Conservation (phyloP, 2,797 vertebrate species). For the Cichlasoma orientale region DNA sequence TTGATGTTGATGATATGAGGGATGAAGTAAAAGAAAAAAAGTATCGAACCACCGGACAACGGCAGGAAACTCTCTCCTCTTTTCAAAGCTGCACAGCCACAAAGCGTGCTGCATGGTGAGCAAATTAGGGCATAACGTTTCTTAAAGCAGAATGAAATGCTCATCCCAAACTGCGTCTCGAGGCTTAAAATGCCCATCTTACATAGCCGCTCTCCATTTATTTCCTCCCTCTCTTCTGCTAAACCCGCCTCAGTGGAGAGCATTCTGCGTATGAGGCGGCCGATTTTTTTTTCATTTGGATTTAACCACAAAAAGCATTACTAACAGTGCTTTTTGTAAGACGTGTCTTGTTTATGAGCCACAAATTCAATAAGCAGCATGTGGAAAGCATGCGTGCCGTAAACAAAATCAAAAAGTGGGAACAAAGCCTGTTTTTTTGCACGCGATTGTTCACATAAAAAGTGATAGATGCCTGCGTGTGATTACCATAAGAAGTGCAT, state of each 20-base stretch:
- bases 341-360: not conserved
- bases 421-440: not conserved
- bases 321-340: not conserved
- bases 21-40: not conserved
- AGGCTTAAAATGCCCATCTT: not conserved
- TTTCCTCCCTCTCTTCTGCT: not conserved
- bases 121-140: not conserved
- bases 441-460: not conserved
- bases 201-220: not conserved
- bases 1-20: not conserved
- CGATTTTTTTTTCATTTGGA: constrained; percentile 5
- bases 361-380: not conserved
- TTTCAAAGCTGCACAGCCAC: not conserved
- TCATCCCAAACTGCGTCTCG: not conserved
- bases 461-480: not conserved
- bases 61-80: not conserved
- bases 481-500: not conserved
- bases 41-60: not conserved
- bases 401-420: not conserved
- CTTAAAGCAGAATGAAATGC: not conserved
- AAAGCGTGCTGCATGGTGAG: not conserved
- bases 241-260: not conserved
- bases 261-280: not conserved
- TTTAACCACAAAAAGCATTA: not conserved
- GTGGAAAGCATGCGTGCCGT: not conserved